Conservation (phyloP, 2,113 vertebrate species). For the Chloebia gouldiae region DNA sequence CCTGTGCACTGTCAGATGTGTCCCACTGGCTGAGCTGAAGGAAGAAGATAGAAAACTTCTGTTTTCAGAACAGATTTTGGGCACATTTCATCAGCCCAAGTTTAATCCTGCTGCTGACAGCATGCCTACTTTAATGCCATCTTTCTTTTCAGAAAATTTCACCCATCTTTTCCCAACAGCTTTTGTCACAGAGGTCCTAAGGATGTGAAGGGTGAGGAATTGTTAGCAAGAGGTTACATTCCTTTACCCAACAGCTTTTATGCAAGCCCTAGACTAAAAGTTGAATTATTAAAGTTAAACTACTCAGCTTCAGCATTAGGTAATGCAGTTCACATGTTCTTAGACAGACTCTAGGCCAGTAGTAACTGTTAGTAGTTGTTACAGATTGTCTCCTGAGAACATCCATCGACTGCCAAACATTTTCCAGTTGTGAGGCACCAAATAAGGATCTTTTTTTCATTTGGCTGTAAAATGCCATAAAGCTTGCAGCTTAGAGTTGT, state of each 20-base stretch:
- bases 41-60: background rate
- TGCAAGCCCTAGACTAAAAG: background rate
- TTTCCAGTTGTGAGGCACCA: background rate
- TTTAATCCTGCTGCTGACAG: slow-evolving; percentile 10
- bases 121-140: background rate
- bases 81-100: background rate
- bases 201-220: background rate
- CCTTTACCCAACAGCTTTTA: background rate
- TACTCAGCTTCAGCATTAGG: background rate
- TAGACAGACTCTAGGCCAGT: background rate
- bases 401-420: background rate
- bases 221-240: background rate
- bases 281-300: background rate
- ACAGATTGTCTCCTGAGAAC: background rate
- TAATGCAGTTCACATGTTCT: background rate
- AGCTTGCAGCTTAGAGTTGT: background rate
- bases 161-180: background rate
- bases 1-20: background rate
- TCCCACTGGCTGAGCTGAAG: fast-evolving
- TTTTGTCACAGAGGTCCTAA: background rate
- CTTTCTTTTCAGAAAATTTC: background rate
- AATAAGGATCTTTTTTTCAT: background rate
- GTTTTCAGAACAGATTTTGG: background rate
- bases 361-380: background rate
- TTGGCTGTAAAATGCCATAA: background rate